These are phyloP conservation scores for Okamejei kenojei DNA, from an alignment of 2,797 vertebrate genomes.

Conservation along the genomic window DNA sequence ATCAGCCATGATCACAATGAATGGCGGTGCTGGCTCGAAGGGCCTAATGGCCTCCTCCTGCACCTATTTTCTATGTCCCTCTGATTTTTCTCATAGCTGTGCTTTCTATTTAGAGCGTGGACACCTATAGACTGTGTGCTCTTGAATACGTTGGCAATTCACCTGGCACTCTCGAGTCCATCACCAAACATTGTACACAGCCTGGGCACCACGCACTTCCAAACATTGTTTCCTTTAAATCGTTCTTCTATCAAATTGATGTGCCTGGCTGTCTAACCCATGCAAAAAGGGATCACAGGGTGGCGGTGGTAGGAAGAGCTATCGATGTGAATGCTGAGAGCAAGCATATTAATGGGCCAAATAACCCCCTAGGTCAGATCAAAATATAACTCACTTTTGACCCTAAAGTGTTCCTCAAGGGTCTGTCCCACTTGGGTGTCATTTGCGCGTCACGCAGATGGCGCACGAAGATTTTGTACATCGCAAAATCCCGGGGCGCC, in stretches of 20 bases:
- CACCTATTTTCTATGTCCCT: background rate
- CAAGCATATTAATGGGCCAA: too few relatives aligned
- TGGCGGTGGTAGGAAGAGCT: too few relatives aligned
- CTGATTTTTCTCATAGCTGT: background rate
- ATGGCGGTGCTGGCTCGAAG: too few relatives aligned
- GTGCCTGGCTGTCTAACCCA: background rate
- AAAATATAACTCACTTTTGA: background rate
- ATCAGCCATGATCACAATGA: too few relatives aligned
- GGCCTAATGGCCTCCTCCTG: too few relatives aligned
- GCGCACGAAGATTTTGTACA: too few relatives aligned
- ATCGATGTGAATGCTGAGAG: too few relatives aligned
- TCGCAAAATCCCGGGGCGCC: too few relatives aligned
- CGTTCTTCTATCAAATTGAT: background rate
- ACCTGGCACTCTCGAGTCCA: background rate
- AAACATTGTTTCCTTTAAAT: background rate
- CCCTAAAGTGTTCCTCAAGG: background rate
- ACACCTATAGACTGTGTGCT: background rate
- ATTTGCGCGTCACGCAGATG: too few relatives aligned
- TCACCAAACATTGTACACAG: background rate
- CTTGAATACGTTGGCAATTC: background rate
- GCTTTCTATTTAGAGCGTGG: too few relatives aligned
- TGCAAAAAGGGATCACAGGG: background rate
- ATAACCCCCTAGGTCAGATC: too few relatives aligned
- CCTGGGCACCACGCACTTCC: background rate
- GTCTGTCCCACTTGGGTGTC: too few relatives aligned